Percentiles rank a stretch among this genome's conserved stretches.
phyloP scores from a whole-genome alignment of 2,888 invertebrate genomes.

The Hydrotaea diabolus region DNA sequence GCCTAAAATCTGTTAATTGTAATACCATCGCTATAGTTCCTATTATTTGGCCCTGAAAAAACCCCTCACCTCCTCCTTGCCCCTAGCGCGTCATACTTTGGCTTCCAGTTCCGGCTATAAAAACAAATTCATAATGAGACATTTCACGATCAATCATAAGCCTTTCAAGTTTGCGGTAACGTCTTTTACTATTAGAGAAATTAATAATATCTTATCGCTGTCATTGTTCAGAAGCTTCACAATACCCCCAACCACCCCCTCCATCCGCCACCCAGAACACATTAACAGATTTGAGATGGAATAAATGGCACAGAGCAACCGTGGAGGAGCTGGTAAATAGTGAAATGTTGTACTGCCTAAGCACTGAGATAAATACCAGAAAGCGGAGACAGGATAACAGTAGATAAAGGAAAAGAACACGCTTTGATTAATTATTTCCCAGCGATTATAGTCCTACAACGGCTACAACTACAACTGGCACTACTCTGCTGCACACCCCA shows the following conservation, averaged over 20 bases:
- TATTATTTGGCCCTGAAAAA: background rate
- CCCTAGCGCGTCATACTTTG: background rate
- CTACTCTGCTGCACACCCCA: background rate
- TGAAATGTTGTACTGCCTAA: background rate
- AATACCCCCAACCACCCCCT: no score
- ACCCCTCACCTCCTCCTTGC: background rate
- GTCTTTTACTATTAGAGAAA: background rate
- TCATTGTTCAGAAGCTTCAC: conserved; percentile 3
- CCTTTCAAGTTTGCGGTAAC: background rate
- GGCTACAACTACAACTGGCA: no score
- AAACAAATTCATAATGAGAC: conserved; percentile 23
- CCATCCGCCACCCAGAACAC: no score
- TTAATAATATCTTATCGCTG: conserved; percentile 16
- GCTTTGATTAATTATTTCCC: conserved; percentile 38
- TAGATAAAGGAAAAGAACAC: background rate
- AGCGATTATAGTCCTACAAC: background rate
- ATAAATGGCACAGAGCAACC: background rate
- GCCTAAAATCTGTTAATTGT: no score
- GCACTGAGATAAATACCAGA: background rate
- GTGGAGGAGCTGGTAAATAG: background rate
- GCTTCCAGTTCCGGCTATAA: background rate
- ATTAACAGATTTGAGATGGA: no score
- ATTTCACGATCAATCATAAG: conserved; percentile 20
- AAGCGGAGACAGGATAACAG: background rate
- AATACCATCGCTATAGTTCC: no score